Percentiles rank a stretch among this genome's conserved stretches.
Evolutionary conservation across 2,797 vertebrate species (phyloP).

Genomic region (Steatocranus sp.): DNA sequence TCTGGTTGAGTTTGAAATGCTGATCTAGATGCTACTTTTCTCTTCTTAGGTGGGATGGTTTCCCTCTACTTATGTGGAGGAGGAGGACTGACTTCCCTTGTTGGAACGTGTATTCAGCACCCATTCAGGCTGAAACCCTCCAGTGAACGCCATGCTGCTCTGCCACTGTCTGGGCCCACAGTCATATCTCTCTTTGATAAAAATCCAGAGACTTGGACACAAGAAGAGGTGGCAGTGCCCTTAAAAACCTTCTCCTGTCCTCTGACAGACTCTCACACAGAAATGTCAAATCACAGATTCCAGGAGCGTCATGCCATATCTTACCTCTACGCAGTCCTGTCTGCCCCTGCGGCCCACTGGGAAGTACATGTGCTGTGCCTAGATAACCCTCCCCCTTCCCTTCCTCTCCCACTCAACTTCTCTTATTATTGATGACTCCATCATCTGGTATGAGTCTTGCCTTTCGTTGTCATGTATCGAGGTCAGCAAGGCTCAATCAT

Average conservation of each 20-base stretch:
- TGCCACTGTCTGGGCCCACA: conserved; percentile 12
- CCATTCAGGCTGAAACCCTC: conserved; percentile 1
- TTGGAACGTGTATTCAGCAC: neutral
- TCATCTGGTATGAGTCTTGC: conserved; percentile 42
- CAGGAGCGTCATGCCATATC: conserved; percentile 15
- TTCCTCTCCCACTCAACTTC: conserved; percentile 48
- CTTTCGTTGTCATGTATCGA: conserved; percentile 34
- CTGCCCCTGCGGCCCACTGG: conserved; percentile 25
- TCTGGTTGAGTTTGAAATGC: neutral
- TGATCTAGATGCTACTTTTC: neutral
- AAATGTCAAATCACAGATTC: conserved; percentile 54
- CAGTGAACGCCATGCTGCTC: neutral
- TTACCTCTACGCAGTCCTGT: conserved; percentile 23
- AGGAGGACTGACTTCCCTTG: conserved; percentile 78
- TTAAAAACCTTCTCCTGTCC: conserved; percentile 27
- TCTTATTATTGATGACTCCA: conserved; percentile 72
- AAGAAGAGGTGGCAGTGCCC: conserved; percentile 15
- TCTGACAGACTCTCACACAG: conserved; percentile 38
- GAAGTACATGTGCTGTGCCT: conserved; percentile 34
- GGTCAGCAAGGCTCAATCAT: conserved; percentile 28
- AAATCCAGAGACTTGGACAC: conserved; percentile 25
- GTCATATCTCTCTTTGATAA: conserved; percentile 31
- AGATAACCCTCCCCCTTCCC: conserved; percentile 13
- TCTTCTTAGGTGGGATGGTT: conserved; percentile 89
- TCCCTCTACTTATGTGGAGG: conserved; percentile 92